A percentile compares a stretch with the other conserved stretches of the same genome.
Evolutionary conservation across 2,113 vertebrate genomes (phyloP).

Genomic region (Morone saxatilis): DNA sequence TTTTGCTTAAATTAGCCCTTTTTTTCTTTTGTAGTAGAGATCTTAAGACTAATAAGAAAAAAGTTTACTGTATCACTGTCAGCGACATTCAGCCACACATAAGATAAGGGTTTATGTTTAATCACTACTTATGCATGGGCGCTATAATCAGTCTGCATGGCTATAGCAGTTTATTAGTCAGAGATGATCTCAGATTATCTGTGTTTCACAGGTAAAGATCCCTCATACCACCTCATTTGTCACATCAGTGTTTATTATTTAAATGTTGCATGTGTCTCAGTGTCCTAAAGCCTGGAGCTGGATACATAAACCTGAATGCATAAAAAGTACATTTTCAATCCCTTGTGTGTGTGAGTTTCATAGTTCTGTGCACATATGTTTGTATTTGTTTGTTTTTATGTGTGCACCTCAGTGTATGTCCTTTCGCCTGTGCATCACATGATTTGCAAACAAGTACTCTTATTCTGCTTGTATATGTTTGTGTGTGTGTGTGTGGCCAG

Average conservation of each 20-base stretch:
- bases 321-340: slow-evolving; percentile 72
- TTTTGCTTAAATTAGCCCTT: slow-evolving; percentile 18
- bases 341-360: not conserved
- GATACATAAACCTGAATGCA: slow-evolving; percentile 4
- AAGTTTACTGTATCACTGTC: slow-evolving; percentile 9
- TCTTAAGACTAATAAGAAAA: slow-evolving; percentile 9
- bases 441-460: not conserved
- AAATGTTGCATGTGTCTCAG: slow-evolving; percentile 16
- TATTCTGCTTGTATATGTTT: slow-evolving; percentile 7
- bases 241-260: slow-evolving; percentile 87
- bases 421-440: not conserved
- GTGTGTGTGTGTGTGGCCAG: slow-evolving; percentile 48
- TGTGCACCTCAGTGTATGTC: not conserved
- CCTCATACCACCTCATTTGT: slow-evolving; percentile 88
- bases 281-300: slow-evolving; percentile 29
- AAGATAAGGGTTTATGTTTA: slow-evolving; percentile 8
- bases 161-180: slow-evolving; percentile 24
- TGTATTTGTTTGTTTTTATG: not conserved
- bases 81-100: not conserved
- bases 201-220: slow-evolving; percentile 66
- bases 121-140: not conserved
- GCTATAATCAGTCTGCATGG: not conserved
- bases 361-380: not conserved
- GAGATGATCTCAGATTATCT: slow-evolving; percentile 41
- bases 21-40: not conserved